Base-by-base conservation (phyloP, 2,888 invertebrate species). In the Drosophila ustulata region DNA sequence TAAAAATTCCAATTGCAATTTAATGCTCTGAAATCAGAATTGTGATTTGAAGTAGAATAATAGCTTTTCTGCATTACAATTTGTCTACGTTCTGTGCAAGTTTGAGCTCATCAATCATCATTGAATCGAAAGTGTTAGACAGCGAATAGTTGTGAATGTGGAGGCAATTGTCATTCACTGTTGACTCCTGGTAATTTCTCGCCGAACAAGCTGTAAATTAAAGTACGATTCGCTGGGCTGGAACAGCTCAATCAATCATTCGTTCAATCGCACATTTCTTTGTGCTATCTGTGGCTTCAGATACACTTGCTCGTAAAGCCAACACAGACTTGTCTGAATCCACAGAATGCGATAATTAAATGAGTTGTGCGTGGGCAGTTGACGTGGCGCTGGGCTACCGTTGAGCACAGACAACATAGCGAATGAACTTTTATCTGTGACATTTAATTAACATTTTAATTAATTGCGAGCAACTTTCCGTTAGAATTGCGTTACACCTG, bases 381-480 rank as follows among this genome's bases (percentile, higher is more conserved):
- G 53, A 71, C 66, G 45, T 62, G 53, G 41, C n/a, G 55, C 50
- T 58, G 74, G 74, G 82, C 82, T 82, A 82, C 82, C 58, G 82
- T 83, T 75, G 68, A 45, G 30, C 57, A 41, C 32, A 13, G 32
- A n/a, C 8, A 26, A 30, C 47, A 28, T 23, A 25, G 32, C 23
- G 65, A 51, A 46, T 82, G 84, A 88, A 88, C 89, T 74, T 85
- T 88, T 85, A 85, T 85, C 89, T 83, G 80, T 85, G 85, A 85
- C 85, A 88, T 74, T 85, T 88, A 88, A 85, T 85, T 88, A 88
- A 84, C 85, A 85, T 85, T 88, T 85, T 87, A 85, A 85, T 85
- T 88, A 85, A 85, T 85, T 85, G 84, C 78, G 75, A 68, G 78
- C 80, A 88, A 85, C 86, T 88, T 83, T 88, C 86, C 80, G 83